Evolutionary conservation across 2,113 vertebrate species (phyloP).

Genomic region (Amphiprion percula): DNA sequence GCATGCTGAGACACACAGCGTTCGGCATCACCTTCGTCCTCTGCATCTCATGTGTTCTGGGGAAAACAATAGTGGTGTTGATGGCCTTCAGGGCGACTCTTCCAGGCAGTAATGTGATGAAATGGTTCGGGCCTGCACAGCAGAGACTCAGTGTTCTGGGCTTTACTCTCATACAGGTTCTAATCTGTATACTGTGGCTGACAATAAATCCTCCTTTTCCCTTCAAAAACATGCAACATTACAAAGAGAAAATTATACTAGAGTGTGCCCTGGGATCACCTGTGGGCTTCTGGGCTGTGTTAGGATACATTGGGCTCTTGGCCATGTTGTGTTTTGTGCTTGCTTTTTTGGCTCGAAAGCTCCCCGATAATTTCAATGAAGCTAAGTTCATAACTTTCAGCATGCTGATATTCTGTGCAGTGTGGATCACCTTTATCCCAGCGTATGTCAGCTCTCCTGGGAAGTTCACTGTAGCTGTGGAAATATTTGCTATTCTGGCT

Average conservation of each 20-base stretch:
- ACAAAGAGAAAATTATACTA: conserved; percentile 79
- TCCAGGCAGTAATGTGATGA: conserved; percentile 79
- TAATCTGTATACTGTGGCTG: conserved; percentile 81
- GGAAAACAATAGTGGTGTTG: conserved; percentile 81
- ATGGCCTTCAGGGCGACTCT: conserved; percentile 81
- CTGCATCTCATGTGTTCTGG: conserved; percentile 81
- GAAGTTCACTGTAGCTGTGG: conserved; percentile 84
- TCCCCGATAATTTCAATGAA: conserved; percentile 83
- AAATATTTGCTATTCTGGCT: conserved; percentile 84
- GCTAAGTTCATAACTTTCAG: conserved; percentile 83
- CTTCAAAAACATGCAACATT: conserved; percentile 74
- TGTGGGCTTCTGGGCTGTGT: conserved; percentile 80
- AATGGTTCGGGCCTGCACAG: conserved; percentile 82
- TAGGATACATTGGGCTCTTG: conserved; percentile 82
- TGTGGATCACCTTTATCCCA: conserved; percentile 84
- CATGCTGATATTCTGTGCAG: conserved; percentile 83
- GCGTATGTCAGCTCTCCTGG: conserved; percentile 84
- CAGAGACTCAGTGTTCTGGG: conserved; percentile 78
- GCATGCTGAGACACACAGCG: conserved; percentile 82
- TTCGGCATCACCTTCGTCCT: conserved; percentile 83
- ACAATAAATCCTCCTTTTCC: conserved; percentile 79
- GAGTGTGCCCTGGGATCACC: conserved; percentile 81
- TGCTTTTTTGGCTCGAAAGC: conserved; percentile 79
- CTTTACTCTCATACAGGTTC: conserved; percentile 79
- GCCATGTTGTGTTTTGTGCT: conserved; percentile 79